These are phyloP conservation scores for Trichechus manatus DNA, from an alignment of 2,113 vertebrate genomes.

Conservation along the genomic window DNA sequence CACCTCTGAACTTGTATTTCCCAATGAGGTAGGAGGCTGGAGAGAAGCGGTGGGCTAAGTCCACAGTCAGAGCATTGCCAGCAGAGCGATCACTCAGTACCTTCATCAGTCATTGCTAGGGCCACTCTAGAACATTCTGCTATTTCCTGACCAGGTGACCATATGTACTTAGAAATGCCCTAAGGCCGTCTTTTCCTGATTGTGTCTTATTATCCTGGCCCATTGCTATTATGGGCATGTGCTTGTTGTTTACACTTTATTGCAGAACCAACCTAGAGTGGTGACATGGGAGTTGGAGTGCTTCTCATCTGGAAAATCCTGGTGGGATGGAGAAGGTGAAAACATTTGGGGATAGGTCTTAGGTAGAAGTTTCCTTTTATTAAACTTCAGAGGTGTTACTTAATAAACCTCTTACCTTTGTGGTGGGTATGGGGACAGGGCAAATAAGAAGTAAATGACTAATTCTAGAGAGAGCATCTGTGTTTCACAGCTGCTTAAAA, in stretches of 20 bases:
- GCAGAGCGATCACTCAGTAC: not conserved
- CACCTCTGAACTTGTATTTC: not conserved
- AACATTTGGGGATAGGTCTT: not conserved
- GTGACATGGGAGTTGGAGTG: not conserved
- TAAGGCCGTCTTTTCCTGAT: not conserved
- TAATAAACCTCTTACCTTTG: not conserved
- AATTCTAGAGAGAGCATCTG: not conserved
- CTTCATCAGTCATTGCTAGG: not conserved
- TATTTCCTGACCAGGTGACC: not conserved
- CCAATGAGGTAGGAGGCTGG: not conserved
- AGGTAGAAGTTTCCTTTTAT: not conserved
- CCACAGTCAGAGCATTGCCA: not conserved
- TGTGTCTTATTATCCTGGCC: not conserved
- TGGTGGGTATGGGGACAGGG: not conserved
- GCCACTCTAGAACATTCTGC: not conserved
- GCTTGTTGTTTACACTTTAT: not conserved
- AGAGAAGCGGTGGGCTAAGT: accelerated
- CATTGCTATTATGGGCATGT: not conserved
- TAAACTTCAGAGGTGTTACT: not conserved
- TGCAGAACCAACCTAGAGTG: not conserved
- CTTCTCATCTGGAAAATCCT: not conserved
- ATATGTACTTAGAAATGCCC: not conserved
- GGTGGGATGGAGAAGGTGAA: not conserved
- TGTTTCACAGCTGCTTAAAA: not conserved
- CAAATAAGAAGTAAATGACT: not conserved